Base-by-base conservation (phyloP, 2,797 vertebrate species). In the Malurus leucopterus region DNA sequence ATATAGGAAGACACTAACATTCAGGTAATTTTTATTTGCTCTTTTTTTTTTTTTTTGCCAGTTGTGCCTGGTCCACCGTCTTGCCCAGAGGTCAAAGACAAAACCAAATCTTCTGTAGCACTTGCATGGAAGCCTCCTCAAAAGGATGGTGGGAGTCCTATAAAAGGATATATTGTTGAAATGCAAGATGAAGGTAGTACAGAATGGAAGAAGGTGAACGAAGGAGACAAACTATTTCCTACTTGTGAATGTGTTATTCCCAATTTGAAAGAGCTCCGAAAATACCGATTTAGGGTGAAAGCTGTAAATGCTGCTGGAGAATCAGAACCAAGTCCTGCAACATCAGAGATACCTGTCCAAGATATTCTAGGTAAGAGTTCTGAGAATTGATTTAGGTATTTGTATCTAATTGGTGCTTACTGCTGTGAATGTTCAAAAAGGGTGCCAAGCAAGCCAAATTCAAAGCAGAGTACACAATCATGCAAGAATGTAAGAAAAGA, bases 161-260 rank as follows among this genome's bases (percentile, higher is more conserved):
- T 99, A 89, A 99, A 99, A 96, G 99, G 99, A 63, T 99, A 99
- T 95, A 98, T 99, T 85, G 97, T 99, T 95, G 98, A 99, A 97
- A 98, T 99, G 95, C 99, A 99, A 95, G 98, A 98, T 86, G 99
- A 99, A 96, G 99, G 98, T 49, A 97, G 95, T 46, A 97, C 97
- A 13, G 97, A 97, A 4, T 99, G 99, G 99, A 95, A 97, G 83
- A 98, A 95, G 46, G 97, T 98, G 44, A 99, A 99, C 14, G 99
- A 99, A 83, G 96, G 97, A 15, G 99, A 99, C 21, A 97, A 96
- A 87, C 96, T 98, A 41, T 95, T 98, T 84, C 98, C 99, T 84
- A 97, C 97, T 84, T 99, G 99, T 20, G 98, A 98, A 90, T 99
- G 98, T 94, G 98, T 98, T 15, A 94, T 99, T 64, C 99, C 99